Evolutionary conservation across 2,113 vertebrate genomes (phyloP), one percentile per base, ranked within the genome.

Genomic region (Connochaetes taurinus): DNA sequence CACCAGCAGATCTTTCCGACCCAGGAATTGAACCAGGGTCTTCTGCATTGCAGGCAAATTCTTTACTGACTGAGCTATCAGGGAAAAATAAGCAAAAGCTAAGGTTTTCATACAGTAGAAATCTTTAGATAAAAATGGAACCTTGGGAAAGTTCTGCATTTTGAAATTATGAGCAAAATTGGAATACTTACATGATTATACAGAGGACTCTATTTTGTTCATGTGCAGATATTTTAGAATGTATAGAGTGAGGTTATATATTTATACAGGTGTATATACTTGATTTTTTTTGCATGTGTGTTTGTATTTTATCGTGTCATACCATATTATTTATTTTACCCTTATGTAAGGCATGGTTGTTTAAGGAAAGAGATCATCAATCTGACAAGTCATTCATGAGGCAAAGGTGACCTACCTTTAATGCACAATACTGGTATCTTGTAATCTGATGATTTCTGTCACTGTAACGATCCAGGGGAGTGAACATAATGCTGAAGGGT

Each of bases 401-500:
- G 40, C 45, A 76, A 97, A 33, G 23, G 33, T 50, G 81, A 17
- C 97, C 94, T 98, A 99, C 99, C 99, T 99, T 99, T 90, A 99
- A 99, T 31, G 99, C 99, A 88, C 99, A 99, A 97, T 99, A 99
- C 97, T 99, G 99, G 91, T 99, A 99, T 98, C 99, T 99, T 90
- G 99, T 99, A 97, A 99, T 99, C 98, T 99, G 99, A 96, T 99
- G 99, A 96, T 99, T 99, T 97, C 99, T 99, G 92, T 99, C 99
- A 88, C 99, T 99, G 98, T 99, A 99, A 40, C 99, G 99, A 89
- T 99, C 99, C 90, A 99, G 98, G 1, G 99, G 99, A 1, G 99
- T 99, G 97, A 99, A 99, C 99, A 99, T 99, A 93, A 99, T 99
- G 95, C 99, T 99, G 99, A 99, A 99, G 64, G 99, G 99, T 82